Conservation (phyloP, 2,888 invertebrate species). For the Drosophila mimetica region DNA sequence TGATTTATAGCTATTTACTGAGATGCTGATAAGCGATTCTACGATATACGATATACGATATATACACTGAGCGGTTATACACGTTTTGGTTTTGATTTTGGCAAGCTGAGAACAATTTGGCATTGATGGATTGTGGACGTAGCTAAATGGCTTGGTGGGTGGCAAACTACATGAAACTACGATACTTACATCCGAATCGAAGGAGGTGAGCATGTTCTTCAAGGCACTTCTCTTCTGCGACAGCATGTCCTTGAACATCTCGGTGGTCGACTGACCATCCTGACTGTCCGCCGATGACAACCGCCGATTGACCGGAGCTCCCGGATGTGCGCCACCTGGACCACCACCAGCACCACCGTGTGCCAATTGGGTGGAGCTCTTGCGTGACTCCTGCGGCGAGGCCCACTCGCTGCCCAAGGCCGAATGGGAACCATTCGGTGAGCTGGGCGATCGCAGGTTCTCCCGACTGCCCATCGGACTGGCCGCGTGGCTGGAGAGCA, state of each 20-base stretch:
- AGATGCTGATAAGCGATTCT: slow-evolving; percentile 26
- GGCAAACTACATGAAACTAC: slow-evolving; percentile 5
- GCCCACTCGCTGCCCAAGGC: slow-evolving; percentile 85
- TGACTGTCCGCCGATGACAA: slow-evolving; percentile 89
- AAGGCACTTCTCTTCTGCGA: slow-evolving; percentile 95
- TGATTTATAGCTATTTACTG: slow-evolving; percentile 17
- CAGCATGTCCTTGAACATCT: slow-evolving; percentile 97
- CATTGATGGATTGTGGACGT: slow-evolving; percentile 17
- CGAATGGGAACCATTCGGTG: slow-evolving; percentile 84
- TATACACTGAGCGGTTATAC: slow-evolving; percentile 19
- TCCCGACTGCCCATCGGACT: slow-evolving; percentile 89
- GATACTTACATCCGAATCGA: slow-evolving; percentile 94
- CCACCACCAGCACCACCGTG: neutral
- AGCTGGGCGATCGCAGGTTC: slow-evolving; percentile 87
- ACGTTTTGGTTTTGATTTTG: slow-evolving; percentile 14
- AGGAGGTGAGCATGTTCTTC: slow-evolving; percentile 93
- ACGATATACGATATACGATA: slow-evolving; percentile 20
- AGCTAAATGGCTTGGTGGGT: neutral
- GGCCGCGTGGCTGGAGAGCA: slow-evolving; percentile 83
- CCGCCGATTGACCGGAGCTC: slow-evolving; percentile 83
- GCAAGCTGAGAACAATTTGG: slow-evolving; percentile 10
- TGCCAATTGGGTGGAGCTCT: slow-evolving; percentile 79
- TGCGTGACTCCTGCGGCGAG: slow-evolving; percentile 88
- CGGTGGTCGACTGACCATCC: slow-evolving; percentile 91
- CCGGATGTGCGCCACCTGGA: slow-evolving; percentile 38